Base-by-base conservation (phyloP, 2,888 invertebrate genomes). In the Dicyrtomina minuta region DNA sequence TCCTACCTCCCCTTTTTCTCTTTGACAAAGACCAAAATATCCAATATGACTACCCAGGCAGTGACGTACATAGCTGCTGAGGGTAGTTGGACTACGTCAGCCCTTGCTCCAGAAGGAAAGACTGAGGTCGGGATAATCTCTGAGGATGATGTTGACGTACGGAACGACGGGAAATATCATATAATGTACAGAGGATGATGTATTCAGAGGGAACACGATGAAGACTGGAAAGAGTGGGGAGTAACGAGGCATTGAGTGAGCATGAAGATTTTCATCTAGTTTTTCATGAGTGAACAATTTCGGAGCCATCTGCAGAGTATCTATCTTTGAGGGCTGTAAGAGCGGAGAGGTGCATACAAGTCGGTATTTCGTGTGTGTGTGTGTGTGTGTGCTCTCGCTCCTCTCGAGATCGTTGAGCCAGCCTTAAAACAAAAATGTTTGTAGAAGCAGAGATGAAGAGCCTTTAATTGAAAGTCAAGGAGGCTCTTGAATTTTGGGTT, bases 241-340 rank as follows among this genome's bases (percentile, higher is more conserved):
- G 61, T 62, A 62, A 62, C 62, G 62, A 62, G 62, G 62, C 62
- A 62, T 62, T 62, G 62, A 62, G 62, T 62, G 62, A 62, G 62
- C 62, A 62, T 62, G 62, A 62, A 62, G 62, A 62, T 62, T 62
- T 62, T 62, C 62, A 62, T 62, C 62, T 62, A 55, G 43, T 65
- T 65, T 65, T 65, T 65, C 65, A 65, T 56, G 55, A 64, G 41
- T 69, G 68, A 64, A 58, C 64, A 49, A 69, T 64, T 69, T 69
- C 39, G 39, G 56, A 69, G 56, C 49, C 62, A 69, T 69, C 64
- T 69, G 58, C 68, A 58, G 62, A 68, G 62, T 59, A 56, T 62
- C 53, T 39, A 26, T 17, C 33, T 17, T 22, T 41, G 22, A 55
- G 46, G 15, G n/a, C 33, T 59, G 24, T 51, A 12, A 41, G 22